Percentiles rank a stretch among this genome's conserved stretches.
These are phyloP conservation scores for Drosophila birchii DNA, from an alignment of 2,888 invertebrate genomes.

Conservation along the genomic window DNA sequence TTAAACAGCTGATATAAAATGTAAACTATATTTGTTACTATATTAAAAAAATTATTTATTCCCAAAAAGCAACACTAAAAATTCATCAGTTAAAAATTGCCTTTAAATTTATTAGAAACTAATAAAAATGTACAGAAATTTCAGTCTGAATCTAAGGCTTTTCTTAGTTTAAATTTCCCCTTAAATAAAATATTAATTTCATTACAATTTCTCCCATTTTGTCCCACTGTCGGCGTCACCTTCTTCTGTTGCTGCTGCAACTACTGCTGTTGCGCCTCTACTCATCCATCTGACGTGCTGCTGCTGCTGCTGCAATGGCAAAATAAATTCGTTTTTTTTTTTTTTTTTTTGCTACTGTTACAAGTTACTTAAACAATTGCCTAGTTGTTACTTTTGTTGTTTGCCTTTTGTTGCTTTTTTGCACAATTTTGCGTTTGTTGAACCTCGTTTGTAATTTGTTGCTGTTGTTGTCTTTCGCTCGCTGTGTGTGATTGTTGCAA, in stretches of 20 bases:
- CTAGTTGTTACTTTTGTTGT: constrained; percentile 41
- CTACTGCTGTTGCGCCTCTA: constrained; percentile 1
- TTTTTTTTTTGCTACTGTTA: constrained; percentile 62
- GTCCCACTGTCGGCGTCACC: constrained; percentile 22
- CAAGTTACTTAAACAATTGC: constrained; percentile 73
- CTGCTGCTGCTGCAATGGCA: constrained; percentile 65
- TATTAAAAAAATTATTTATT: too few relatives aligned
- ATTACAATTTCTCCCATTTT: background rate
- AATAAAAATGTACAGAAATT: background rate
- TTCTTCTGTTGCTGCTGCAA: background rate
- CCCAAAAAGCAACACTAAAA: too few relatives aligned
- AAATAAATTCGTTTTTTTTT: constrained; percentile 70
- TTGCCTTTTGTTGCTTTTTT: constrained; percentile 53
- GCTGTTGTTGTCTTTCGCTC: constrained; percentile 24
- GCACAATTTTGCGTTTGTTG: constrained; percentile 79
- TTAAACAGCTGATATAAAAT: too few relatives aligned
- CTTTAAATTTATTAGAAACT: background rate
- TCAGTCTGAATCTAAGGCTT: background rate
- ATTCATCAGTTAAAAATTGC: too few relatives aligned
- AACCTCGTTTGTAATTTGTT: constrained; percentile 54
- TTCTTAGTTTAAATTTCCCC: background rate
- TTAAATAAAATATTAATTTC: background rate
- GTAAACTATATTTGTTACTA: too few relatives aligned
- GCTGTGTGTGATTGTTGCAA: constrained; percentile 42
- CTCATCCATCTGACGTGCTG: constrained; percentile 34